Percentiles rank a stretch among this genome's conserved stretches.
phyloP scores from a whole-genome alignment of 2,113 vertebrate genomes.

The Eidolon helvum region DNA sequence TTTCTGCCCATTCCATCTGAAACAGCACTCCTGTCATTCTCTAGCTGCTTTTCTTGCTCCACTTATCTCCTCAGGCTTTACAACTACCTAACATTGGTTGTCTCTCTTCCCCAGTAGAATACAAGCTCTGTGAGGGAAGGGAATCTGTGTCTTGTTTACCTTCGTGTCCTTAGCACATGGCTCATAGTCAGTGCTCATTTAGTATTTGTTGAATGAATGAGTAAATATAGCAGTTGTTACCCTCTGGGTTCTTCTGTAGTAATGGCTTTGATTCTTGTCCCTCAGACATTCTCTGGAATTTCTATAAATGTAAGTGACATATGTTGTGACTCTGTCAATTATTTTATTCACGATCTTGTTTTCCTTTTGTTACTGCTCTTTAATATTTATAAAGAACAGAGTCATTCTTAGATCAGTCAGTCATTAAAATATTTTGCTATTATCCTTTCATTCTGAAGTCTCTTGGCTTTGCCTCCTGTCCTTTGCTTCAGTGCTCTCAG shows the following conservation, averaged over 20 bases:
- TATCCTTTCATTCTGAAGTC: neutral
- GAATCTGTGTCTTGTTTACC: neutral
- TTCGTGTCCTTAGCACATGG: neutral
- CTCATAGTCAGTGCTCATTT: neutral
- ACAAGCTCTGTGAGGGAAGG: neutral
- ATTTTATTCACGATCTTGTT: slow-evolving; percentile 35
- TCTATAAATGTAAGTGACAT: neutral
- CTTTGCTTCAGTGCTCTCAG: neutral
- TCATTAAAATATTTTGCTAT: neutral
- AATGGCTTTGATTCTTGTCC: neutral
- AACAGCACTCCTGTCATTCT: neutral
- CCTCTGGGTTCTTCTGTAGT: neutral
- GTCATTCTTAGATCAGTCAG: neutral
- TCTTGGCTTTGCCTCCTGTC: neutral
- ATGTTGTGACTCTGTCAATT: neutral
- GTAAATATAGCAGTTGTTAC: neutral
- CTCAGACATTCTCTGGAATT: neutral
- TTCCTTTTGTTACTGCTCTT: slow-evolving; percentile 10
- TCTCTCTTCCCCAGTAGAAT: neutral
- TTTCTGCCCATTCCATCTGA: neutral
- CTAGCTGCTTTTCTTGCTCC: neutral
- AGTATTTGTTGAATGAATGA: neutral
- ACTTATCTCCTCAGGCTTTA: neutral
- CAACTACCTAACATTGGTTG: neutral
- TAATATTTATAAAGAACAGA: slow-evolving; percentile 39